phyloP scores from a whole-genome alignment of 2,797 vertebrate species.

The Lindbergichthys nudifrons region DNA sequence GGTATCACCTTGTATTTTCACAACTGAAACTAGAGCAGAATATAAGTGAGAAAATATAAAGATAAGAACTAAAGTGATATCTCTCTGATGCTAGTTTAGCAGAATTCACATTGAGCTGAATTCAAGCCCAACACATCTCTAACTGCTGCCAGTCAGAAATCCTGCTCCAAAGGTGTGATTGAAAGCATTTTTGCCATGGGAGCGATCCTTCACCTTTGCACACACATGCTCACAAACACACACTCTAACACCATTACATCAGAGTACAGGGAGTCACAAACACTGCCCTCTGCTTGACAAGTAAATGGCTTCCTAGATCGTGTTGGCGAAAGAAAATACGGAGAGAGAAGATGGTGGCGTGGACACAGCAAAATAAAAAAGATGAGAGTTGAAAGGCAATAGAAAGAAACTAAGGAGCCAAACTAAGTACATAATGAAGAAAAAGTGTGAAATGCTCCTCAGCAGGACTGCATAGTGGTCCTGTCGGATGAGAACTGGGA shows the following conservation, averaged over 20 bases:
- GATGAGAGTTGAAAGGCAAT: slow-evolving; percentile 65
- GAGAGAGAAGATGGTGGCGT: slow-evolving; percentile 41
- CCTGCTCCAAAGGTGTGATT: slow-evolving; percentile 39
- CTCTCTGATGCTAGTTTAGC: slow-evolving; percentile 34
- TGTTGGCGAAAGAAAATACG: slow-evolving; percentile 52
- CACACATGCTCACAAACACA: not conserved
- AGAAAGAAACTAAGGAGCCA: slow-evolving; percentile 51
- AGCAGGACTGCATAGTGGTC: slow-evolving; percentile 52
- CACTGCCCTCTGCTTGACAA: slow-evolving; percentile 66
- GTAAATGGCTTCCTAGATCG: slow-evolving; percentile 80
- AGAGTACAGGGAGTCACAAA: slow-evolving; percentile 25
- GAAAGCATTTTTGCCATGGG: slow-evolving; percentile 59
- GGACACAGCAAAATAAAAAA: slow-evolving; percentile 64
- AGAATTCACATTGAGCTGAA: slow-evolving; percentile 34
- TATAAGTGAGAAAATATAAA: not conserved
- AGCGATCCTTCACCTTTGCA: slow-evolving; percentile 28
- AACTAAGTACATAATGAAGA: slow-evolving; percentile 58
- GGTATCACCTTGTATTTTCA: slow-evolving; percentile 42
- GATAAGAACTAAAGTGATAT: slow-evolving; percentile 30
- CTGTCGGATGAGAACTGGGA: slow-evolving; percentile 56
- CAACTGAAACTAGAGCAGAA: slow-evolving; percentile 28
- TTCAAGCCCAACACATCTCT: slow-evolving; percentile 59
- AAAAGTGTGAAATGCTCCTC: slow-evolving; percentile 65
- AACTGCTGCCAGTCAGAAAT: slow-evolving; percentile 62
- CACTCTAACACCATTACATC: slow-evolving; percentile 31